Evolutionary conservation across 2,888 invertebrate genomes (phyloP).

Genomic region (Diogma glabrata): DNA sequence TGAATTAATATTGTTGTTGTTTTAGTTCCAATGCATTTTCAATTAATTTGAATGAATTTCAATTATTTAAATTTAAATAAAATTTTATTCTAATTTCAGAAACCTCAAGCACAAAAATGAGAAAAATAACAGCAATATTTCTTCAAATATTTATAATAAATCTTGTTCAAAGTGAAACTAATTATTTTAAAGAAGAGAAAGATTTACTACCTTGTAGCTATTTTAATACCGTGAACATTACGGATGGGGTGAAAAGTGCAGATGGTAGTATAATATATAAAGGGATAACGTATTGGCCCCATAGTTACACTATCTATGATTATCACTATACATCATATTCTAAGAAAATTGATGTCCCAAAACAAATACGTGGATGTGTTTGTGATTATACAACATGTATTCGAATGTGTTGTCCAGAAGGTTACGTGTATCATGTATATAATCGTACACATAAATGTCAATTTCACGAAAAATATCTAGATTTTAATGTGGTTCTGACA

Average conservation of each 20-base stretch:
- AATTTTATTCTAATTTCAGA: no score
- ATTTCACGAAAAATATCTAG: no score
- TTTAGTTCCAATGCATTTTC: no score
- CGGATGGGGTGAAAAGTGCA: neutral
- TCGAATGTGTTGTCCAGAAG: neutral
- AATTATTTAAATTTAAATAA: no score
- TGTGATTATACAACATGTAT: neutral
- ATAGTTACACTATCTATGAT: neutral
- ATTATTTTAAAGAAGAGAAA: neutral
- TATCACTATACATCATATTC: neutral
- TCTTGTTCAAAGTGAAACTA: neutral
- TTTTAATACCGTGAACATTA: constrained; percentile 4
- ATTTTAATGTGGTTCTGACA: no score
- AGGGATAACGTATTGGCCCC: neutral
- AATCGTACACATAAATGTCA: no score
- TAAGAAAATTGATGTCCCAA: neutral
- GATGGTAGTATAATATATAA: neutral
- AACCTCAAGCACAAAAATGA: no score
- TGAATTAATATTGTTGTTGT: no score
- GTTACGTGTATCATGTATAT: neutral
- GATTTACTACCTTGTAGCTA: neutral
- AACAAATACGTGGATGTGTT: neutral
- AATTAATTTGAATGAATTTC: no score
- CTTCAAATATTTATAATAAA: no score
- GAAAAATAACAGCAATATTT: no score